Conservation (phyloP, 2,113 vertebrate genomes). For the Physeter macrocephalus region DNA sequence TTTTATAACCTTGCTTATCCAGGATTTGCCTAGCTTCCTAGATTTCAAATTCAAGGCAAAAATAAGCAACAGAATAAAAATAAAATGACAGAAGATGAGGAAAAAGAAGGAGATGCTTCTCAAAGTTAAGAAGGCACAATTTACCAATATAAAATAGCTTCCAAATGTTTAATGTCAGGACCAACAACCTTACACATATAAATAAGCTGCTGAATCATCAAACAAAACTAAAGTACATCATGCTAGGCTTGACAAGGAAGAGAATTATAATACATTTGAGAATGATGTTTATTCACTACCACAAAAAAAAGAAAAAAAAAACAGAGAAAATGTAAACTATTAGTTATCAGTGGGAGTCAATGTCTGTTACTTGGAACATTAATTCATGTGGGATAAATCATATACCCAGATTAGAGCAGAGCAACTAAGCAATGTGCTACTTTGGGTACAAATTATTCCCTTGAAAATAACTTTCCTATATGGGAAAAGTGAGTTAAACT, state of each 20-base stretch:
- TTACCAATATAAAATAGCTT: conserved; percentile 2
- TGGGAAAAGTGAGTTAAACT: conserved; percentile 52
- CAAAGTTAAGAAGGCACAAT: background rate
- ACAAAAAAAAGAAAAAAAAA: background rate
- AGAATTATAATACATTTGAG: background rate
- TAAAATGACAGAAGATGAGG: background rate
- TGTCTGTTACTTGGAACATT: background rate
- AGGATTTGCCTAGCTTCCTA: background rate
- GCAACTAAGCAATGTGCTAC: background rate
- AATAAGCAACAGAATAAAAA: background rate
- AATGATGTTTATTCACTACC: background rate
- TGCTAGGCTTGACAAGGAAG: background rate
- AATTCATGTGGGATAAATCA: background rate
- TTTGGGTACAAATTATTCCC: background rate
- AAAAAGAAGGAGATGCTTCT: background rate
- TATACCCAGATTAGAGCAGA: background rate
- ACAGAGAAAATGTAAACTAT: background rate
- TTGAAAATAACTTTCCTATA: conserved; percentile 34
- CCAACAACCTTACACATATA: background rate
- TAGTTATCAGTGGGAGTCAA: background rate
- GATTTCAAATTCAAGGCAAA: conserved; percentile 1
- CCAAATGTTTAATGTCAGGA: background rate
- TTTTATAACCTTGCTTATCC: background rate
- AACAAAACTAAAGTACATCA: background rate
- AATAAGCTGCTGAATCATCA: background rate